These are phyloP conservation scores for Drosophila setosimentum DNA, from an alignment of 2,888 invertebrate species.

Conservation along the genomic window DNA sequence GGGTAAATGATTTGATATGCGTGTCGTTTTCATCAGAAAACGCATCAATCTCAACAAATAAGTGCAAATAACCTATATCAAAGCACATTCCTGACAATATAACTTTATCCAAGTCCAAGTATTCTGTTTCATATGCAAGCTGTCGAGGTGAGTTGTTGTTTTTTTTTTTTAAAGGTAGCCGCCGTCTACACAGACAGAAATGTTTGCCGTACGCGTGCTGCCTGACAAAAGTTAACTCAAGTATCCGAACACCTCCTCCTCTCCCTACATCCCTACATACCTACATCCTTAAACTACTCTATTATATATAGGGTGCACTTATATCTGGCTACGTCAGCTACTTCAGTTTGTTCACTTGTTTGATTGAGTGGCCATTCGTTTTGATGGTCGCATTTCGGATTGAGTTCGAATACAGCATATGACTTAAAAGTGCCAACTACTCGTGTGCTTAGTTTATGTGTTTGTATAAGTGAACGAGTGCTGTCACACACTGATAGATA, in stretches of 20 bases:
- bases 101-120: neutral
- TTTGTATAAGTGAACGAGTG: slow-evolving; percentile 35
- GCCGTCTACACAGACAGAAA: slow-evolving; percentile 21
- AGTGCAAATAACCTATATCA: too few relatives aligned
- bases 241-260: neutral
- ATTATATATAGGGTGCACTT: neutral
- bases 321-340: slow-evolving; percentile 31
- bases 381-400: slow-evolving; percentile 74
- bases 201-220: slow-evolving; percentile 65
- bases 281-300: neutral
- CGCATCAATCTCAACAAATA: neutral
- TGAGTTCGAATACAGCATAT: slow-evolving; percentile 76
- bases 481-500: slow-evolving; percentile 2
- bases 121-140: slow-evolving; percentile 42
- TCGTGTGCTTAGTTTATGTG: slow-evolving; percentile 65
- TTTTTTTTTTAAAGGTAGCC: slow-evolving; percentile 15
- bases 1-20: neutral
- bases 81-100: neutral
- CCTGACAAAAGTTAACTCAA: slow-evolving; percentile 41
- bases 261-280: neutral
- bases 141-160: slow-evolving; percentile 35
- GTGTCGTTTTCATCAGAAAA: neutral
- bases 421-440: slow-evolving; percentile 79
- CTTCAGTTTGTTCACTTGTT: slow-evolving; percentile 53
- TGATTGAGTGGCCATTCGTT: slow-evolving; percentile 71